Base-by-base conservation (phyloP, 2,797 vertebrate species). In the Poeciliopsis paucimaculata region DNA sequence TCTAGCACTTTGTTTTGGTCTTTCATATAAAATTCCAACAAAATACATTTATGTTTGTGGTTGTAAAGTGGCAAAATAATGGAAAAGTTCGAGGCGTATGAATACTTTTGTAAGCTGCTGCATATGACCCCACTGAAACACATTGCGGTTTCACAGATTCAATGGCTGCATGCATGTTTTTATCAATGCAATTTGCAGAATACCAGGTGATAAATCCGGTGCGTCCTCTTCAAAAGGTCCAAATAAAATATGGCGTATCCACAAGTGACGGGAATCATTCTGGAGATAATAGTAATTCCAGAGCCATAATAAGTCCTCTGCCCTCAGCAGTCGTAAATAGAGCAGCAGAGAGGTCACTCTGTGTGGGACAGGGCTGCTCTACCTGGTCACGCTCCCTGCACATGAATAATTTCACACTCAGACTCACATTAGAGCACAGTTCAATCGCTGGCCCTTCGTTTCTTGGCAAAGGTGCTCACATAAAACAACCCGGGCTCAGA, bases 361-460 rank as follows among this genome's bases (percentile, higher is more conserved):
- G 77, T 57, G 66, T 53, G 77, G 85, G 71, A 80, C 71, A n/a
- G 62, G 45, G 51, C 85, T 84, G 53, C 77, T 82, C 81, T 68
- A 84, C 85, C 87, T 89, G 85, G 34, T 84, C 82, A 81, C 84
- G 47, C 83, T 72, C 82, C 83, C 88, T 86, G 64, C 51, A 46
- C 87, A 84, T 91, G 86, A 90, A 94, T 92, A 84, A 92, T 93
- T 92, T 87, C 90, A 87, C 90, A 88, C 88, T 94, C 90, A 91
- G 86, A 83, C 85, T 90, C 89, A 88, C 90, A 90, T 91, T 90
- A 91, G 89, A 89, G 83, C 83, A 78, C 81, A 82, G 84, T 90
- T 93, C 89, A 91, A 87, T 93, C 81, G 86, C 82, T 81, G 84
- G 90, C 87, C 90, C 85, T 91, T 88, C 87, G 82, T 92, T 72